Evolutionary conservation across 2,113 vertebrate species (phyloP), one percentile per base, ranked within the genome.

Genomic region (Chascanopsetta lugubris): DNA sequence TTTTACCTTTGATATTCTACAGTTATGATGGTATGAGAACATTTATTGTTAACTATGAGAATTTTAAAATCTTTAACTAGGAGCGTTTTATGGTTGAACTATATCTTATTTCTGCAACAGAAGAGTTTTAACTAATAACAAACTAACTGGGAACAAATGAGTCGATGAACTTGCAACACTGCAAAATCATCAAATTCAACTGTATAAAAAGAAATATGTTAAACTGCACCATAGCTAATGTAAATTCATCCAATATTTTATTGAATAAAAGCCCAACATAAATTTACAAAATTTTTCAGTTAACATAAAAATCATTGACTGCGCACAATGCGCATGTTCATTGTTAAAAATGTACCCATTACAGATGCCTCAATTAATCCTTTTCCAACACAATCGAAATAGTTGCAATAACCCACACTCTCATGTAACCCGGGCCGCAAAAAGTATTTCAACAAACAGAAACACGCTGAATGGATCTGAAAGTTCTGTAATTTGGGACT

Each of bases 201-300:
- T n/a, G n/a, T 18, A 42, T 6, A 17, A 42, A 42, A 53, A 29
- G 13, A 69, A 55, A 47, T 32, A 20, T 27, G 7, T 54, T 45
- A 22, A 21, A 62, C 9, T 26, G 29, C 55, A 69, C 18, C 3
- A 54, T 27, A 17, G 70, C 46, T 69, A 70, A 79, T 80, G 67
- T 83, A 84, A 88, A 88, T 84, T 85, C 75, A 86, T 89, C 86
- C 84, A 83, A 88, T 84, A 82, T 82, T 90, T 91, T 90, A 91
- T 91, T 91, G 83, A 90, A 88, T 90, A 89, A 90, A 90, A 91
- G 84, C 83, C 87, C 88, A 88, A 88, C 79, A 88, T 72, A 91
- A 86, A 79, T 84, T 87, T 90, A 91, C 87, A 91, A 91, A 91
- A 91, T 88, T 63, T 75, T 75, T 79, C 87, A 82, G 80, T 87